These are phyloP conservation scores for Pseudomyrmex cubaensis DNA, from an alignment of 1,140 invertebrate genomes.

Conservation along the genomic window DNA sequence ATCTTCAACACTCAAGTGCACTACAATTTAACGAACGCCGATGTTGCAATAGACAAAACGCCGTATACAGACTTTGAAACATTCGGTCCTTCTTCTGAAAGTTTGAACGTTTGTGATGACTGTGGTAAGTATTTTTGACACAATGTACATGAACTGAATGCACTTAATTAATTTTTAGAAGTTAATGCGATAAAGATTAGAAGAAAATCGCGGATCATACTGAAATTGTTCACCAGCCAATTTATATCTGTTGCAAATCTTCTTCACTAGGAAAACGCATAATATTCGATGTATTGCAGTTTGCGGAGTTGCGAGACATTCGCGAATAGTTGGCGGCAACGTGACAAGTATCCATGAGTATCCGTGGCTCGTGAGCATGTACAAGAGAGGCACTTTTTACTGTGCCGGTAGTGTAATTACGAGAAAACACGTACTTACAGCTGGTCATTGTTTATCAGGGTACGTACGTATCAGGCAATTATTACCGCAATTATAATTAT, in stretches of 20 bases:
- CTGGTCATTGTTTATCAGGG: conserved; percentile 88
- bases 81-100: conserved; percentile 67
- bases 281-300: conserved; percentile 80
- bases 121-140: conserved; percentile 78
- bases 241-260: too few relatives aligned
- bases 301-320: conserved; percentile 89
- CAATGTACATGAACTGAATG: conserved; percentile 6
- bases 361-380: conserved; percentile 91
- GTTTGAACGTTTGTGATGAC: conserved; percentile 77
- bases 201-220: not conserved
- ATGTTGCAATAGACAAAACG: conserved; percentile 70
- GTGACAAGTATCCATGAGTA: conserved; percentile 89
- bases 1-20: conserved; percentile 71
- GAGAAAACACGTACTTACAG: conserved; percentile 86
- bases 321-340: conserved; percentile 90
- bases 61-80: conserved; percentile 76
- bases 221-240: too few relatives aligned
- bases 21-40: conserved; percentile 73
- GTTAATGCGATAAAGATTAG: not conserved
- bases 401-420: conserved; percentile 91
- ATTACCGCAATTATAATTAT: not conserved
- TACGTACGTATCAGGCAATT: conserved; percentile 79
- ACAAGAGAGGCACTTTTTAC: conserved; percentile 89
- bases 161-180: not conserved
- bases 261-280: too few relatives aligned